Evolutionary conservation across 2,888 invertebrate species (phyloP), one percentile per base, ranked within the genome.

Genomic region (Rhingia rostrata): DNA sequence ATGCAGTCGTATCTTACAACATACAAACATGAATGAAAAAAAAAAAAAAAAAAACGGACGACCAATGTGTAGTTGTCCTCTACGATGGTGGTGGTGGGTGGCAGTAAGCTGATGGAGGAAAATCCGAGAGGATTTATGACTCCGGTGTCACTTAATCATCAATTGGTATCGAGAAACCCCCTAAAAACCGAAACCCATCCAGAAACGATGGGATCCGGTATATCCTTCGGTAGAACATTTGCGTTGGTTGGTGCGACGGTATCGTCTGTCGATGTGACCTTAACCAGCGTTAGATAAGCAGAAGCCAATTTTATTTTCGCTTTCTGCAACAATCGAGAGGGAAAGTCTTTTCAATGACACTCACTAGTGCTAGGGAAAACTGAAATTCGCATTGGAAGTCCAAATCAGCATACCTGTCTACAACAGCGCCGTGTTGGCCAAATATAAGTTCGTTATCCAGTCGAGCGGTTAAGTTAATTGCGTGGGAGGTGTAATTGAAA

Each of bases 161-260:
- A 64, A 64, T 73, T 56, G 73, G 54, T 64, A 64, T 73, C 73
- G 45, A 54, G 53, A 39, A 63, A 39, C 73, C 63, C 73, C 63
- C 47, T 64, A 54, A 56, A 72, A 54, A 63, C 56, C 45, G 41
- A 43, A 30, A 37, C 22, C 4, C 10, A 35, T 30, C 37, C 61
- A 47, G 35, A 33, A 22, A 14, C 14, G 6, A 22, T 14, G 22
- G 4, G 14, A 14, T 10, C 41, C 33, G 6, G 33, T 33, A 3
- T 22, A 51, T 30, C 12, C 32, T n/a, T n/a, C 33, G 6, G 12
- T 39, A 14, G 6, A 6, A 43, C 41, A 22, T 54, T 35, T 33
- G 54, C 53, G 6, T 53, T 33, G 22, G 39, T 14, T 12, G 56
- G 10, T 12, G 39, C n/a, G 33, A 35, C 33, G 32, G n/a, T 5